phyloP scores from a whole-genome alignment of 1,140 invertebrate species.

The Pristionchus pacificus region DNA sequence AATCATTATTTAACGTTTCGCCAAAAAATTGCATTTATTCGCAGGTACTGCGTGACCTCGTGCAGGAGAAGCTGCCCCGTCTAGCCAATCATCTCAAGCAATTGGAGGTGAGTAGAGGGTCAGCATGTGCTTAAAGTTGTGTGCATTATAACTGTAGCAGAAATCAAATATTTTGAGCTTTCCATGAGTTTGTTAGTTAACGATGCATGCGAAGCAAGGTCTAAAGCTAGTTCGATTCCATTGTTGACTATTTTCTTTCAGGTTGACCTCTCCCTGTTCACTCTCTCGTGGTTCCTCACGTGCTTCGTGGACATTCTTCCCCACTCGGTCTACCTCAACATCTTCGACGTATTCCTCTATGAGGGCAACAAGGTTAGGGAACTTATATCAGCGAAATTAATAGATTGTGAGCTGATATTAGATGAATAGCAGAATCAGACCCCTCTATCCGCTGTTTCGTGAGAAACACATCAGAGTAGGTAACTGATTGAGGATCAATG shows the following conservation, averaged over 20 bases:
- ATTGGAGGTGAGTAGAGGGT: conserved; percentile 58
- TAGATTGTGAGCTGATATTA: too few relatives aligned
- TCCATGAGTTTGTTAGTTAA: too few relatives aligned
- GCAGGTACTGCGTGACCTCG: conserved; percentile 62
- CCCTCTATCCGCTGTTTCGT: too few relatives aligned
- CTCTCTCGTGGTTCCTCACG: conserved; percentile 67
- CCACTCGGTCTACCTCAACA: conserved; percentile 62
- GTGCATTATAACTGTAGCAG: too few relatives aligned
- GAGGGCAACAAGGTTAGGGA: conserved; percentile 64
- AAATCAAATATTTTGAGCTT: too few relatives aligned
- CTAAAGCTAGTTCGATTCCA: background rate
- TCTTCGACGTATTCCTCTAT: conserved; percentile 66
- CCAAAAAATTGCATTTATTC: conserved; percentile 8
- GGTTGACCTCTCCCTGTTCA: conserved; percentile 63
- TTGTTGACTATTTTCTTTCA: background rate
- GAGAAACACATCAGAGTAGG: too few relatives aligned
- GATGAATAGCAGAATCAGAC: too few relatives aligned
- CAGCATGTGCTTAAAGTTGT: too few relatives aligned
- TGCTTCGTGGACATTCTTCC: conserved; percentile 65
- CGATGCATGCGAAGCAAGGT: too few relatives aligned
- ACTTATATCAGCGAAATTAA: too few relatives aligned
- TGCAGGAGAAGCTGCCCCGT: conserved; percentile 63
- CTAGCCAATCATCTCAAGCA: conserved; percentile 60
- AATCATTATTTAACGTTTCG: conserved; percentile 11
- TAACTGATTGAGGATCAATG: background rate